Conservation (phyloP, 2,888 invertebrate species). For the Lithosia quadra region DNA sequence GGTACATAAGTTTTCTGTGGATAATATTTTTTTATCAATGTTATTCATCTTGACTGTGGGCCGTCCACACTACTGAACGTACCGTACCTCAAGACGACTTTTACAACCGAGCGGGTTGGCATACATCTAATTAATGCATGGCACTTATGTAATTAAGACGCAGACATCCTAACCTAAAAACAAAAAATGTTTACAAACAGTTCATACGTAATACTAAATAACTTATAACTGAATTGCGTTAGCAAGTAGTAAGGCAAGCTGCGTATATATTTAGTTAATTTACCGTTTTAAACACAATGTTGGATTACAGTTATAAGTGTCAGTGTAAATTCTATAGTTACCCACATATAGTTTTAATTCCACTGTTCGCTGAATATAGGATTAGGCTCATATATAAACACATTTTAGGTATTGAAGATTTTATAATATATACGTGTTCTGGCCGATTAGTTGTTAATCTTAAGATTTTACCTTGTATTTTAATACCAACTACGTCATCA, state of each 20-base stretch:
- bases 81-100: too few species aligned
- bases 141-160: background rate
- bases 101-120: background rate
- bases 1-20: too few species aligned
- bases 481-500: constrained; percentile 40
- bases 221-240: too few species aligned
- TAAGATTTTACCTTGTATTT: constrained; percentile 44
- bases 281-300: too few species aligned
- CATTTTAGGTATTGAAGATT: constrained; percentile 8
- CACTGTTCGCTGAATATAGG: background rate
- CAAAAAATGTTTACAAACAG: background rate
- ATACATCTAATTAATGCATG: background rate
- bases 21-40: background rate
- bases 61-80: too few species aligned
- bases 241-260: too few species aligned
- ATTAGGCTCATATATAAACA: background rate
- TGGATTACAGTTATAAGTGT: too few species aligned
- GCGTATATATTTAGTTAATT: too few species aligned
- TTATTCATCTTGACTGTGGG: too few species aligned
- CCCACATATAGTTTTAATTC: background rate
- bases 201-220: background rate
- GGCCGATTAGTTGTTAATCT: constrained; percentile 27
- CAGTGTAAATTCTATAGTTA: background rate
- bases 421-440: constrained; percentile 6
- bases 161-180: background rate